phyloP scores from a whole-genome alignment of 1,140 invertebrate species.

The Notospermus geniculatus region DNA sequence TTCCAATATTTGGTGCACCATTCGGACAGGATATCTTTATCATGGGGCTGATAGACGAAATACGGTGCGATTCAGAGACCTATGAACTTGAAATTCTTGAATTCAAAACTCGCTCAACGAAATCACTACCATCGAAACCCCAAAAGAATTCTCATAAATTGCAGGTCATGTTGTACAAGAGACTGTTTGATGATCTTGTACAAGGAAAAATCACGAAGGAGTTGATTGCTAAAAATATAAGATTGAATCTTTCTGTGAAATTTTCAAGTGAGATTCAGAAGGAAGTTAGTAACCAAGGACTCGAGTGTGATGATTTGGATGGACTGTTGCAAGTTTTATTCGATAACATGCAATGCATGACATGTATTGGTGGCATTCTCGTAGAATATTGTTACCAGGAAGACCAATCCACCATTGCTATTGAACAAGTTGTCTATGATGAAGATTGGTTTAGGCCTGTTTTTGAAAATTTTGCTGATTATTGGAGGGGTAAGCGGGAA shows the following conservation, averaged over 20 bases:
- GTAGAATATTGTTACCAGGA: slow-evolving; percentile 43
- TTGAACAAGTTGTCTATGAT: slow-evolving; percentile 28
- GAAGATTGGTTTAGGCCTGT: slow-evolving; percentile 24
- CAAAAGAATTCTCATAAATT: slow-evolving; percentile 35
- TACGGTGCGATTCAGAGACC: slow-evolving; percentile 40
- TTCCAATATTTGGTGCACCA: slow-evolving; percentile 48
- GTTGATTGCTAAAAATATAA: slow-evolving; percentile 27
- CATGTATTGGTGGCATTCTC: slow-evolving; percentile 32
- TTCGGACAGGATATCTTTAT: slow-evolving; percentile 39
- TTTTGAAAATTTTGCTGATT: slow-evolving; percentile 31
- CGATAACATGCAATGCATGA: slow-evolving; percentile 30
- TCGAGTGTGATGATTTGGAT: slow-evolving; percentile 21
- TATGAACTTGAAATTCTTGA: slow-evolving; percentile 38
- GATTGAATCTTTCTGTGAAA: slow-evolving; percentile 25
- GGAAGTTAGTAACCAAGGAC: slow-evolving; percentile 16
- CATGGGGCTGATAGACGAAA: slow-evolving; percentile 48
- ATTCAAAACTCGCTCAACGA: slow-evolving; percentile 42
- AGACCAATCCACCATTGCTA: slow-evolving; percentile 25
- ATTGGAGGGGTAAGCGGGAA: slow-evolving; percentile 38
- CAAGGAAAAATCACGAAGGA: slow-evolving; percentile 34
- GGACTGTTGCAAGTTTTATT: slow-evolving; percentile 33
- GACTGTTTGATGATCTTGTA: slow-evolving; percentile 43
- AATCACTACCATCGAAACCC: slow-evolving; percentile 32
- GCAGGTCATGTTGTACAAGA: slow-evolving; percentile 43
- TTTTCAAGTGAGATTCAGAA: slow-evolving; percentile 29